These are phyloP conservation scores for Falco biarmicus DNA, from an alignment of 2,797 vertebrate genomes.

Conservation along the genomic window DNA sequence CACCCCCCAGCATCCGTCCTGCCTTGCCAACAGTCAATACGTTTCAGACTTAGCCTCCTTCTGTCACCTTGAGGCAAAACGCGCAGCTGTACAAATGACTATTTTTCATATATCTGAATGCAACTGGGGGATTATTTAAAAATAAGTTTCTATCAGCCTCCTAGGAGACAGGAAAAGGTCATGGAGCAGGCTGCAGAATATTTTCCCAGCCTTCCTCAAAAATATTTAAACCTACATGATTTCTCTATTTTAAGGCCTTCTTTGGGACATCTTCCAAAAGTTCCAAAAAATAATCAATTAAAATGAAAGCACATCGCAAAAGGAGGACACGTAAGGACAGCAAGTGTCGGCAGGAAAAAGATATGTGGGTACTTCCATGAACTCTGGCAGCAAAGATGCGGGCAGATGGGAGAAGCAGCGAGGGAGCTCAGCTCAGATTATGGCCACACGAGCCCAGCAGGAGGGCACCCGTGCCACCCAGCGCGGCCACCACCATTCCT, in stretches of 20 bases:
- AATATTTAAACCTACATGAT: neutral
- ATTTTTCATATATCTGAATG: neutral
- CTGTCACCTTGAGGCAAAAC: constrained; percentile 5
- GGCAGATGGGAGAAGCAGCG: constrained; percentile 40
- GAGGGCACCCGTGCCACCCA: neutral
- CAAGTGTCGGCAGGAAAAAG: neutral
- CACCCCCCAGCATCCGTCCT: neutral
- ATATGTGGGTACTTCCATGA: neutral
- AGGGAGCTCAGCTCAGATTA: neutral
- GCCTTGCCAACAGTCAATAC: neutral
- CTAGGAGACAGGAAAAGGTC: constrained; percentile 22
- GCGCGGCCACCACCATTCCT: neutral
- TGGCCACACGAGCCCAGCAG: neutral
- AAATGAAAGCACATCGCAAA: neutral
- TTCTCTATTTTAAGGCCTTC: constrained; percentile 38
- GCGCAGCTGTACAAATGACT: neutral
- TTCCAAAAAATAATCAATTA: neutral
- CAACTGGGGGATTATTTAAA: neutral
- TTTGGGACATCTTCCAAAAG: neutral
- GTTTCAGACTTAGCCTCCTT: neutral
- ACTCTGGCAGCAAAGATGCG: constrained; percentile 21
- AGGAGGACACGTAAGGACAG: constrained; percentile 23
- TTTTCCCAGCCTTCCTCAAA: constrained; percentile 19
- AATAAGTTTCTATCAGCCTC: neutral
- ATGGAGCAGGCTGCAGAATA: neutral